Evolutionary conservation across 2,113 vertebrate species (phyloP).

Genomic region (Mesocricetus auratus): DNA sequence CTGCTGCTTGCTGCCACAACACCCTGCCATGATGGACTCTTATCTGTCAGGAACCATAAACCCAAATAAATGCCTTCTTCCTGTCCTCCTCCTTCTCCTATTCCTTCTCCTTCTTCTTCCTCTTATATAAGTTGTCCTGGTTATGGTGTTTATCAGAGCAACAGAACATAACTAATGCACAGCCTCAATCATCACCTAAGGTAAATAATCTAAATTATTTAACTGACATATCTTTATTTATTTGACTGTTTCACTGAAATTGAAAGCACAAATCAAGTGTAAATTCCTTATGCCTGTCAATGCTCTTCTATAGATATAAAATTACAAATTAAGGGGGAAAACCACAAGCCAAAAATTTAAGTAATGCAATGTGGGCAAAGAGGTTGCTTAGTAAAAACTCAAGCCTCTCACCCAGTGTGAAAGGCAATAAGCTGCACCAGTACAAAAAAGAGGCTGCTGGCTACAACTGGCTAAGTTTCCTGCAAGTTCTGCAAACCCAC

Average conservation of each 20-base stretch:
- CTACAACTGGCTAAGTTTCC: background rate
- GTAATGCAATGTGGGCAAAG: background rate
- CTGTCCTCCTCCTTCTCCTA: background rate
- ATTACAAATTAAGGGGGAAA: slow-evolving; percentile 12
- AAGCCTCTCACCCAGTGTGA: background rate
- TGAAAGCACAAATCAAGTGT: background rate
- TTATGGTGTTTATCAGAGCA: background rate
- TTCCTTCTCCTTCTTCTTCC: background rate
- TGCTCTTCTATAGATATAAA: slow-evolving; percentile 40
- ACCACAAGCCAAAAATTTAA: slow-evolving; percentile 37
- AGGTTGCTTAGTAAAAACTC: background rate
- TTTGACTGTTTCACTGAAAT: background rate
- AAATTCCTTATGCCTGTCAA: background rate
- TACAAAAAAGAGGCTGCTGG: background rate
- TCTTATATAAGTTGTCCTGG: background rate
- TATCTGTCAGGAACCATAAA: background rate
- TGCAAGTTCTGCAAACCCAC: background rate
- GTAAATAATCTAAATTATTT: background rate
- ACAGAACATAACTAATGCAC: background rate
- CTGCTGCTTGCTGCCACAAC: background rate
- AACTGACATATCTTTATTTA: background rate
- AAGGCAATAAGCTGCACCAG: background rate
- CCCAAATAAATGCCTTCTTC: background rate
- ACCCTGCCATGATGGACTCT: background rate
- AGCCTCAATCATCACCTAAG: slow-evolving; percentile 5